Evolutionary conservation across 2,888 invertebrate species (phyloP).

Genomic region (Dynastes maya): DNA sequence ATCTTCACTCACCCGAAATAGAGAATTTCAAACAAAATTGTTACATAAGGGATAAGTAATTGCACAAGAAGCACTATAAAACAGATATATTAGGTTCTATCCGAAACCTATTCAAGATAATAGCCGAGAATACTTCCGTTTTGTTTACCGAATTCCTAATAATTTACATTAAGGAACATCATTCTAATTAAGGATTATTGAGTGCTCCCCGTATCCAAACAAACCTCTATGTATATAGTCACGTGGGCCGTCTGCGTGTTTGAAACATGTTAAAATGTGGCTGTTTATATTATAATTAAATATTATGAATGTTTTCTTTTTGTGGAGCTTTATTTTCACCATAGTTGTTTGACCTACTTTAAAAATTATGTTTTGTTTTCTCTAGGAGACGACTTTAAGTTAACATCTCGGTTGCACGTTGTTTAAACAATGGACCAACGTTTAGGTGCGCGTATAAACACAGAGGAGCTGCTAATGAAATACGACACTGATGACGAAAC

Average conservation of each 20-base stretch:
- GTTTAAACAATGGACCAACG: slow-evolving; percentile 42
- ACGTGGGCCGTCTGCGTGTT: slow-evolving; percentile 30
- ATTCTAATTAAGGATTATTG: slow-evolving; percentile 40
- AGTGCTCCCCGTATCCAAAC: slow-evolving; percentile 29
- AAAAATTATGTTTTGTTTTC: slow-evolving; percentile 45
- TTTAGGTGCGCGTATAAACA: slow-evolving; percentile 40
- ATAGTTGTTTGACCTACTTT: slow-evolving; percentile 42
- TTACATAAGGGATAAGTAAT: slow-evolving; percentile 19
- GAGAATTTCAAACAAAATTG: slow-evolving; percentile 12
- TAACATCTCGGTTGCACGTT: slow-evolving; percentile 46
- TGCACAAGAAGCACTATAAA: slow-evolving; percentile 14
- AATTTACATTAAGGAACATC: slow-evolving; percentile 38
- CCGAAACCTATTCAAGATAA: slow-evolving; percentile 21
- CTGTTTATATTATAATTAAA: slow-evolving; percentile 47
- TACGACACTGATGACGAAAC: slow-evolving; percentile 38
- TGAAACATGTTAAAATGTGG: slow-evolving; percentile 41
- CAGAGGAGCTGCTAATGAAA: slow-evolving; percentile 38
- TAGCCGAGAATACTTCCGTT: slow-evolving; percentile 30
- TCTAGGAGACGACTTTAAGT: slow-evolving; percentile 43
- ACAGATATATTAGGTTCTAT: slow-evolving; percentile 29
- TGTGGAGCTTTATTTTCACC: slow-evolving; percentile 41
- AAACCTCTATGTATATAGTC: slow-evolving; percentile 18
- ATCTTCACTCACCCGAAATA: not conserved
- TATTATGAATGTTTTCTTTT: slow-evolving; percentile 48
- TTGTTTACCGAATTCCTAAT: slow-evolving; percentile 37